Percentiles rank a stretch among this genome's conserved stretches.
These are phyloP conservation scores for Neopelma chrysocephalum DNA, from an alignment of 2,797 vertebrate genomes.

Conservation along the genomic window DNA sequence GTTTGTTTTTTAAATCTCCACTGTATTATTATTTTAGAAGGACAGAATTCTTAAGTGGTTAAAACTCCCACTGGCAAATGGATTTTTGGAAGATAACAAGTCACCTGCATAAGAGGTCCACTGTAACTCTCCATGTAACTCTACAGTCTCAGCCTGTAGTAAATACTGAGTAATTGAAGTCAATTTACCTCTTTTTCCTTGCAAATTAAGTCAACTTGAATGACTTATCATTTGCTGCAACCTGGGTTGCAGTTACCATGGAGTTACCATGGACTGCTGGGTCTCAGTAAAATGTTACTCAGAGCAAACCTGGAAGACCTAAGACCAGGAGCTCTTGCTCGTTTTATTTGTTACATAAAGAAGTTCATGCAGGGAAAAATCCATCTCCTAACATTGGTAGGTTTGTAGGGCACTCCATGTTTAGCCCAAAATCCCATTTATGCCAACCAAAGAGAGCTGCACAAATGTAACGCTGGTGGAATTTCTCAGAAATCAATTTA, in stretches of 20 bases:
- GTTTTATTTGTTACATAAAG: background rate
- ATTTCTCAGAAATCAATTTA: background rate
- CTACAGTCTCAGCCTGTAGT: background rate
- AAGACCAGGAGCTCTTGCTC: background rate
- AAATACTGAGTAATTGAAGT: background rate
- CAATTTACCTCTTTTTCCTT: background rate
- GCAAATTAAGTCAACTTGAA: background rate
- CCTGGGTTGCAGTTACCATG: background rate
- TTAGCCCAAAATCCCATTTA: background rate
- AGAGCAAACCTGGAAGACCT: background rate
- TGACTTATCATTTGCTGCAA: background rate
- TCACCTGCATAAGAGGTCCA: background rate
- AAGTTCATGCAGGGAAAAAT: background rate
- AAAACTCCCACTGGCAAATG: background rate
- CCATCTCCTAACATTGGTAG: background rate
- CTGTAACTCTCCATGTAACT: background rate
- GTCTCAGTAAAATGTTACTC: background rate
- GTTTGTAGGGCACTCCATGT: background rate
- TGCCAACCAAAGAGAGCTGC: background rate
- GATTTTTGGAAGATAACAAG: background rate
- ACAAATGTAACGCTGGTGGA: background rate
- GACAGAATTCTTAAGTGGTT: background rate
- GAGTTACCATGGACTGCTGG: background rate
- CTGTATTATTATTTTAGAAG: background rate
- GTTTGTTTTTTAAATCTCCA: background rate